Evolutionary conservation across 2,113 vertebrate genomes (phyloP).

Genomic region (Colaptes auratus): DNA sequence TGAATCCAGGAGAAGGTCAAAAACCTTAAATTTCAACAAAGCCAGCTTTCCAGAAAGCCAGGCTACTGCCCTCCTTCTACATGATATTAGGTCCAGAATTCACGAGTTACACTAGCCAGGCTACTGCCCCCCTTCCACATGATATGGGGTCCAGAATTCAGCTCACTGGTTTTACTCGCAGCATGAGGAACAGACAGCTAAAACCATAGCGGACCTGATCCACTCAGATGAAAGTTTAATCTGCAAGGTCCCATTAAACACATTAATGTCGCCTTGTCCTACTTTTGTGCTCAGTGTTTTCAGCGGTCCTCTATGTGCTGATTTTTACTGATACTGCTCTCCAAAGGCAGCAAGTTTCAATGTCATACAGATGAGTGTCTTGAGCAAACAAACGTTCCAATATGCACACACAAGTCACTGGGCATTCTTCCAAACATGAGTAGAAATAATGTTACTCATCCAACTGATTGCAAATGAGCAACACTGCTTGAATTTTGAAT

Average conservation of each 20-base stretch:
- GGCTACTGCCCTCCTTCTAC: too few relatives aligned
- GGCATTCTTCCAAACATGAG: constrained; percentile 64
- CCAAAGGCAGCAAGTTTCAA: constrained; percentile 40
- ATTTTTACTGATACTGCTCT: constrained; percentile 3
- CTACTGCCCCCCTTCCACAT: too few relatives aligned
- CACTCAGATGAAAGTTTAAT: not conserved
- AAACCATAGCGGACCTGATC: not conserved
- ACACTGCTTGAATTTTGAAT: constrained; percentile 70
- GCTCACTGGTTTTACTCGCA: not conserved
- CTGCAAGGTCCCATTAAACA: not conserved
- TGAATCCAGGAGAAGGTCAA: not conserved
- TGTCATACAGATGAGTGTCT: constrained; percentile 50
- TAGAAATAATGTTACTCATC: constrained; percentile 65
- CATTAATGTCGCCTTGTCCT: not conserved
- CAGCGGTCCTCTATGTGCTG: not conserved
- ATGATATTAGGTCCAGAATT: too few relatives aligned
- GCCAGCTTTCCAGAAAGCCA: not conserved
- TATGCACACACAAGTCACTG: constrained; percentile 61
- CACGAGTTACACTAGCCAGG: too few relatives aligned
- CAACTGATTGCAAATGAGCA: constrained; percentile 66
- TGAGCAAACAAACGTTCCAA: constrained; percentile 58
- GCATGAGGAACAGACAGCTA: not conserved
- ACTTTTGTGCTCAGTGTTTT: not conserved
- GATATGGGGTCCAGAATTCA: too few relatives aligned
- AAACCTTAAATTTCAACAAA: not conserved